These are phyloP conservation scores for Lobophora halterata DNA, from an alignment of 2,888 invertebrate species.

Conservation along the genomic window DNA sequence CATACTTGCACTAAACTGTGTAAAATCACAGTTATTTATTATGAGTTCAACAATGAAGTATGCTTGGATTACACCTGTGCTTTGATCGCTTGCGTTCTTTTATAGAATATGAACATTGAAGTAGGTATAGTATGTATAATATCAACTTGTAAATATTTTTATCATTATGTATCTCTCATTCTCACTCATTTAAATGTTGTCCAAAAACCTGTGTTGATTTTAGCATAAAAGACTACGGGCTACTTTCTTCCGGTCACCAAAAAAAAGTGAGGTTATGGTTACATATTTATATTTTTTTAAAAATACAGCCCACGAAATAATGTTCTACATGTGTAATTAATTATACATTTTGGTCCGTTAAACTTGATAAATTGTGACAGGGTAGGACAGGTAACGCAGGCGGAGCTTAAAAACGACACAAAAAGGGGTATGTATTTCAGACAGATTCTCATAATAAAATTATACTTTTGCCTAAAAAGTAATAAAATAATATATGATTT, in stretches of 20 bases:
- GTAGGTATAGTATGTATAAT: no score
- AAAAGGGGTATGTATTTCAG: constrained; percentile 24
- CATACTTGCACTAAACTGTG: constrained; percentile 33
- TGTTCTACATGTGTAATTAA: constrained; percentile 8
- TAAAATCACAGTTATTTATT: constrained; percentile 26
- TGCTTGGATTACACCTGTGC: constrained; percentile 9
- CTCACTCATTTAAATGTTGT: no score
- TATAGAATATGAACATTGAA: no score
- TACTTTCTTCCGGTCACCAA: no score
- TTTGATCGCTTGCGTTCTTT: background rate
- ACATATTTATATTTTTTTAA: no score
- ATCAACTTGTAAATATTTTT: no score
- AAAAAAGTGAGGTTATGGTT: no score
- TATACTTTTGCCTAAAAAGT: background rate
- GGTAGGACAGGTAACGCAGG: constrained; percentile 8
- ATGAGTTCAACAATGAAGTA: constrained; percentile 16
- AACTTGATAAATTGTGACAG: constrained; percentile 13
- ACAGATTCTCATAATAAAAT: constrained; percentile 1
- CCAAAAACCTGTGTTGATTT: no score
- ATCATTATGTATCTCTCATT: no score
- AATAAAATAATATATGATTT: no score
- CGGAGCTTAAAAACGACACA: constrained; percentile 12
- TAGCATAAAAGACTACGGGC: no score
- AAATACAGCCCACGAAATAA: constrained; percentile 1
- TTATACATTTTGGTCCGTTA: constrained; percentile 14